A percentile compares a stretch with the other conserved stretches of the same genome.
phyloP scores from a whole-genome alignment of 2,113 vertebrate species.

The Indicator maculatus region DNA sequence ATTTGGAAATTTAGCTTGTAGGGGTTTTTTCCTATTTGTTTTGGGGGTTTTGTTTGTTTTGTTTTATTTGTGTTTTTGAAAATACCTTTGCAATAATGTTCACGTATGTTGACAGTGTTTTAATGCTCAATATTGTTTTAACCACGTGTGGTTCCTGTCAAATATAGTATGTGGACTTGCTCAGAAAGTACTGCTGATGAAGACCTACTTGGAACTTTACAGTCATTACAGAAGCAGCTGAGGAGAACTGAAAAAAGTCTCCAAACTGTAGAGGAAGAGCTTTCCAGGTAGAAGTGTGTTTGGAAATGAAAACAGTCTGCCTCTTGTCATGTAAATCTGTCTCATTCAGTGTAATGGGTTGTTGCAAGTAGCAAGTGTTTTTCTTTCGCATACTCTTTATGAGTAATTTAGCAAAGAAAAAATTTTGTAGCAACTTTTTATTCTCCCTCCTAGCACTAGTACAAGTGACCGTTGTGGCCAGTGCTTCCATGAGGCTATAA shows the following conservation, averaged over 20 bases:
- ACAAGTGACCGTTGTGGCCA: constrained; percentile 32
- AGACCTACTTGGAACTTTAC: constrained; percentile 71
- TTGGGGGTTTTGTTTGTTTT: background rate
- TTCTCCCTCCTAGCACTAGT: constrained; percentile 44
- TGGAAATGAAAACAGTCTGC: background rate
- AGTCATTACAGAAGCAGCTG: constrained; percentile 75
- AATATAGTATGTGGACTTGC: constrained; percentile 17
- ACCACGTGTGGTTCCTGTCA: constrained; percentile 19
- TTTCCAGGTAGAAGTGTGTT: constrained; percentile 64
- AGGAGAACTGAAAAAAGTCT: constrained; percentile 77
- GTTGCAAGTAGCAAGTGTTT: background rate
- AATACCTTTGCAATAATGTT: background rate
- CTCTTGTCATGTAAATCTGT: background rate
- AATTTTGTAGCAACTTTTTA: background rate
- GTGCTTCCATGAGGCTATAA: constrained; percentile 37
- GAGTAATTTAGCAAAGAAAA: background rate
- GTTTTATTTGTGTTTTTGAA: background rate
- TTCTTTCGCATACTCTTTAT: background rate
- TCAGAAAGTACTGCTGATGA: constrained; percentile 57
- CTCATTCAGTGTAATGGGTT: background rate
- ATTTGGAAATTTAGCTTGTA: background rate
- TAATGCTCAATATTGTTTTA: background rate
- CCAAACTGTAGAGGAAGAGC: constrained; percentile 73
- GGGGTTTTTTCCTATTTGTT: no score
- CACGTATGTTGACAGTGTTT: rapidly evolving